These are phyloP conservation scores for Agrotis ipsilon DNA, from an alignment of 2,888 invertebrate species.

Conservation along the genomic window DNA sequence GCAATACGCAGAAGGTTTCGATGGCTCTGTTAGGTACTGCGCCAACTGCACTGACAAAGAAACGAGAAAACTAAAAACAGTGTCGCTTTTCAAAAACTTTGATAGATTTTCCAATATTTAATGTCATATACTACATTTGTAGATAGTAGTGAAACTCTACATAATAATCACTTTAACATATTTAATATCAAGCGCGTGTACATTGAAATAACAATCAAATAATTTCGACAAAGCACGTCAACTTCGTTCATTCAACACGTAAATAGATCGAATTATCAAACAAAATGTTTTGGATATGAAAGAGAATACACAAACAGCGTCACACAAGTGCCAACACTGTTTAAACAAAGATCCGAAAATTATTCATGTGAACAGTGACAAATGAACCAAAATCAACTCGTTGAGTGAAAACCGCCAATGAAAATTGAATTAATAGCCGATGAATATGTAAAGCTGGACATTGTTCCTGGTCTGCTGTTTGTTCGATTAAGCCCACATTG, in stretches of 20 bases:
- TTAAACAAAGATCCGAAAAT: constrained; percentile 72
- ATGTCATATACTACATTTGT: no score
- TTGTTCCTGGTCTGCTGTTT: constrained; percentile 75
- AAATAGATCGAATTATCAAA: constrained; percentile 34
- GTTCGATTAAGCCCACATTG: constrained; percentile 81
- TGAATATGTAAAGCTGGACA: constrained; percentile 87
- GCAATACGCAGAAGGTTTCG: no score
- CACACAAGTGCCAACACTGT: constrained; percentile 53
- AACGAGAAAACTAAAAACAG: no score
- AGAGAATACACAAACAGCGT: constrained; percentile 40
- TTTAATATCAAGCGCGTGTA: background rate
- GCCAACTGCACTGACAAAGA: no score
- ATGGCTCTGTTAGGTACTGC: no score
- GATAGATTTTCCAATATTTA: no score
- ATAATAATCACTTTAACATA: no score
- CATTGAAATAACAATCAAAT: constrained; percentile 4
- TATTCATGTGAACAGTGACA: constrained; percentile 83
- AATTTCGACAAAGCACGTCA: background rate
- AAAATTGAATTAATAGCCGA: constrained; percentile 86
- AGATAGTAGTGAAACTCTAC: no score
- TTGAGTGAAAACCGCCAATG: constrained; percentile 83
- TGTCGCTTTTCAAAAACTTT: no score
- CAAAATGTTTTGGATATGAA: constrained; percentile 40
- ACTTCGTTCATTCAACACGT: background rate
- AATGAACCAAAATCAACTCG: constrained; percentile 87